Conservation (phyloP, 2,888 invertebrate species). For the Pantelozetes paolii region DNA sequence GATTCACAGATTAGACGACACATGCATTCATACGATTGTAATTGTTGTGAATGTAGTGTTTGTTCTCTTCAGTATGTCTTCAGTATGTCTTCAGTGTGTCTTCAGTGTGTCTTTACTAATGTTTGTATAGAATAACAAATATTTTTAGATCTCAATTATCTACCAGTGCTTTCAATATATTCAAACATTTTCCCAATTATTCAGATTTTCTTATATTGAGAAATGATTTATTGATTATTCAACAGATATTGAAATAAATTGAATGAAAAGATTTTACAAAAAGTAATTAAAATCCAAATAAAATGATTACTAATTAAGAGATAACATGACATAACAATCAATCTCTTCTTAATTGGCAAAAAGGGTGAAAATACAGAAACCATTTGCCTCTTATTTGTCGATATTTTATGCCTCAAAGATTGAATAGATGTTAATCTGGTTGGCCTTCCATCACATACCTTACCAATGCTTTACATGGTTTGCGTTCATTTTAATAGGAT, state of each 20-base stretch:
- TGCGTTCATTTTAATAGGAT: conserved; percentile 30
- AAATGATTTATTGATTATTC: no score
- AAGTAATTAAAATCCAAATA: no score
- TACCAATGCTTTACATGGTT: neutral
- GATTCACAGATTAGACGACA: conserved; percentile 3
- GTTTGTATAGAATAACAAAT: no score
- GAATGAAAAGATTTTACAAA: no score
- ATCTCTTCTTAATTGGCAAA: conserved; percentile 24
- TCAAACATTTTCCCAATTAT: no score
- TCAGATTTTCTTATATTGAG: no score
- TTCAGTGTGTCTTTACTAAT: no score
- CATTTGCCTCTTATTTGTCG: conserved; percentile 23
- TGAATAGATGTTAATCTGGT: conserved; percentile 21
- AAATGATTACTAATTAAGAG: conserved; percentile 24
- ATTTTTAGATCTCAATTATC: no score
- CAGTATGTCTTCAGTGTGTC: no score
- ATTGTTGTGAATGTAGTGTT: neutral
- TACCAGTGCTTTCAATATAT: no score
- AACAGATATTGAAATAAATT: no score
- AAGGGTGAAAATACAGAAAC: neutral
- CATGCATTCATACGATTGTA: conserved; percentile 25
- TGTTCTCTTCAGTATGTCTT: no score
- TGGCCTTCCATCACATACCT: neutral
- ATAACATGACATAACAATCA: neutral
- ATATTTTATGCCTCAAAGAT: neutral